Conservation (phyloP, 1,140 invertebrate genomes). For the Diorhabda elongata region DNA sequence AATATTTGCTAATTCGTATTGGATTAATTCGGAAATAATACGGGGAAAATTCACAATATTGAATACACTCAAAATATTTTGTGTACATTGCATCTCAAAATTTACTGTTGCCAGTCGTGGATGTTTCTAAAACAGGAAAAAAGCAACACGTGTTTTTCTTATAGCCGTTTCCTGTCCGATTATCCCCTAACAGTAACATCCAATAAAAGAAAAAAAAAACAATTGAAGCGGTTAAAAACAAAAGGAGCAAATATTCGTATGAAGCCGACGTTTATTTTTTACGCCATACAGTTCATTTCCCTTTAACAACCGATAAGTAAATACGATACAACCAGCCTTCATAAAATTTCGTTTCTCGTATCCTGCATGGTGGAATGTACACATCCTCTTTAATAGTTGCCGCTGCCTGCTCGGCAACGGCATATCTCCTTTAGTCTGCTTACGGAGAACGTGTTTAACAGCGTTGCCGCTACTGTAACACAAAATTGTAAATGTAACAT, state of each 20-base stretch:
- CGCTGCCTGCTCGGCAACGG: neutral
- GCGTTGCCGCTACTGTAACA: neutral
- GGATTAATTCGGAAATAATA: too few relatives aligned
- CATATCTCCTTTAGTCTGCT: constrained; percentile 16
- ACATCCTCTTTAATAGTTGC: constrained; percentile 18
- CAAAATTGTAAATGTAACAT: too few relatives aligned
- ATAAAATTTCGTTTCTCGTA: constrained; percentile 11
- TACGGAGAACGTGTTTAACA: neutral
- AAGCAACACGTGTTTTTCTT: neutral
- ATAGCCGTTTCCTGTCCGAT: neutral
- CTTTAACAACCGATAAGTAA: constrained; percentile 17
- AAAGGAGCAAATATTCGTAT: neutral
- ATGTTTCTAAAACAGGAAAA: neutral
- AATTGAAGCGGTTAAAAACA: neutral
- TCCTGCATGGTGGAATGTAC: constrained; percentile 7
- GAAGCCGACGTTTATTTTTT: constrained; percentile 7
- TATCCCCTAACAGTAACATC: neutral
- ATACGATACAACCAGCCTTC: constrained; percentile 12
- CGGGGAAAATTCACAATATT: too few relatives aligned
- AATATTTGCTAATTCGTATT: too few relatives aligned
- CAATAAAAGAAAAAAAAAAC: neutral
- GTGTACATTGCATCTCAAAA: too few relatives aligned
- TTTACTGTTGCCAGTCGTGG: too few relatives aligned
- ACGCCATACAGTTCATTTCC: constrained; percentile 12
- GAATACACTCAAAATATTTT: too few relatives aligned